phyloP scores from a whole-genome alignment of 2,113 vertebrate species.

The Thamnophis sirtalis region DNA sequence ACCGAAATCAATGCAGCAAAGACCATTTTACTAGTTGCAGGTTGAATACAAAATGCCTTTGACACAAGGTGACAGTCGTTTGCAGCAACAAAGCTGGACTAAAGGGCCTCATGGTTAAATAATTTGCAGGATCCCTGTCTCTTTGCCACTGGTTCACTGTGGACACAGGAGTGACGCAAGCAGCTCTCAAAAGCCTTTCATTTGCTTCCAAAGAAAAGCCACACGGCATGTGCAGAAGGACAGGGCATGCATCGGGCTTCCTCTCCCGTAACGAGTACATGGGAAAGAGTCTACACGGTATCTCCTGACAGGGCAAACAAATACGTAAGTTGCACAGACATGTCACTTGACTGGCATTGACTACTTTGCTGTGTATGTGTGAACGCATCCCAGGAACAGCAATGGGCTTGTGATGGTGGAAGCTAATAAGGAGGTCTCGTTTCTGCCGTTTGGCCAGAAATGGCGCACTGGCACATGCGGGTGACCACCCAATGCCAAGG shows the following conservation, averaged over 20 bases:
- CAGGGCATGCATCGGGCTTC: not conserved
- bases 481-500: not conserved
- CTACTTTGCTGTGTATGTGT: not conserved
- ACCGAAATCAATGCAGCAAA: conserved; percentile 69
- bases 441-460: not conserved
- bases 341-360: too few species aligned
- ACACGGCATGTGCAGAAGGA: not conserved
- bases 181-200: not conserved
- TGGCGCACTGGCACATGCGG: not conserved
- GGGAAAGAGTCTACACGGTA: not conserved
- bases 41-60: conserved; percentile 54
- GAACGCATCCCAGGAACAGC: not conserved
- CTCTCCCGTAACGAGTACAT: not conserved
- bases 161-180: not conserved
- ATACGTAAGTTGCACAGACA: not conserved
- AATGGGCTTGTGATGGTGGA: not conserved
- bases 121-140: not conserved
- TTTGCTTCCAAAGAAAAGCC: not conserved
- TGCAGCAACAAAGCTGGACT: conserved; percentile 45
- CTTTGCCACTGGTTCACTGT: not conserved
- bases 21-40: conserved; percentile 70
- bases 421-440: not conserved
- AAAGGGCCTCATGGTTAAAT: not conserved
- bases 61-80: conserved; percentile 51
- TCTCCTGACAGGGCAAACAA: not conserved